These are phyloP conservation scores for Cecropterus lyciades DNA, from an alignment of 1,140 invertebrate species.

Conservation along the genomic window DNA sequence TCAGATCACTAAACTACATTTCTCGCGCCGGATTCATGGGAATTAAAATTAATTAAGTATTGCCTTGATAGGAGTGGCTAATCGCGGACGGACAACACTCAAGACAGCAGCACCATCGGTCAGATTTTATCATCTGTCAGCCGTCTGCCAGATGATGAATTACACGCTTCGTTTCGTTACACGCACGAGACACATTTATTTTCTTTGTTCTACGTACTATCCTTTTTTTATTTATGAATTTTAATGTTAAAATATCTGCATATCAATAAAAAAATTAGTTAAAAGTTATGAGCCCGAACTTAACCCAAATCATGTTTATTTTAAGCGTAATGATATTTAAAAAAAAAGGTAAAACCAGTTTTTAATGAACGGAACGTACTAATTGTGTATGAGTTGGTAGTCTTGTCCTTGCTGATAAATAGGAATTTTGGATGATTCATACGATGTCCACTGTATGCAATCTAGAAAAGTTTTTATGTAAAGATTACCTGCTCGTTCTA, in stretches of 20 bases:
- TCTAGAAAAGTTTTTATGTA: constrained; percentile 4
- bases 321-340: too few relatives aligned
- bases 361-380: constrained; percentile 32
- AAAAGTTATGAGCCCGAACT: too few relatives aligned
- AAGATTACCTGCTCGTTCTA: constrained; percentile 8
- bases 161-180: constrained; percentile 38
- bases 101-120: constrained; percentile 49
- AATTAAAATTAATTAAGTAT: constrained; percentile 67
- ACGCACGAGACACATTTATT: constrained; percentile 29
- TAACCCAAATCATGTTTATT: too few relatives aligned
- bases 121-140: constrained; percentile 75
- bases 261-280: too few relatives aligned
- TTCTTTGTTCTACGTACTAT: background rate
- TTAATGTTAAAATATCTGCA: too few relatives aligned
- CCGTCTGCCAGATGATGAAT: constrained; percentile 49
- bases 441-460: background rate
- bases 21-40: constrained; percentile 50
- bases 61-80: constrained; percentile 76
- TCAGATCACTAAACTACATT: constrained; percentile 70
- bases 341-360: too few relatives aligned
- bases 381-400: constrained; percentile 40
- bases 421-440: constrained; percentile 68
- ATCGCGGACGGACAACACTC: constrained; percentile 70
- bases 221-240: too few relatives aligned
- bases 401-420: constrained; percentile 53